These are phyloP conservation scores for Poeciliopsis turneri DNA, from an alignment of 2,797 vertebrate species.

Conservation along the genomic window DNA sequence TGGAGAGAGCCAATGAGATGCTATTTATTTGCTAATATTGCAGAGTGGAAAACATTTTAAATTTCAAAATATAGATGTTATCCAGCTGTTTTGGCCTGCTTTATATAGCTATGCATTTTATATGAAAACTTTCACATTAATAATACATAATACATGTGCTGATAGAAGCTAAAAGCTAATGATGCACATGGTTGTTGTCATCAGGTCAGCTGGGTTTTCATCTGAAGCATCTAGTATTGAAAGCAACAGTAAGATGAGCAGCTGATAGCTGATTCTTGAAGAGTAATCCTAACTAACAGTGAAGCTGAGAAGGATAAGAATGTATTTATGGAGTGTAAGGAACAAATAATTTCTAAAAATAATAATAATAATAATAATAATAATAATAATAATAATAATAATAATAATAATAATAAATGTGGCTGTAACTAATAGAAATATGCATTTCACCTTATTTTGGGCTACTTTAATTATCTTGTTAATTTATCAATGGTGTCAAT, in stretches of 20 bases:
- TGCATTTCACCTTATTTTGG: no score
- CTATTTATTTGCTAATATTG: no score
- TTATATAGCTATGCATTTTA: no score
- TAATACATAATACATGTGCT: background rate
- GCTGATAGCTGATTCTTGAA: background rate
- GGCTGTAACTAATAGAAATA: no score
- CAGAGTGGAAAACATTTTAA: background rate
- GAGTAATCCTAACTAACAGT: no score
- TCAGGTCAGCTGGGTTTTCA: background rate
- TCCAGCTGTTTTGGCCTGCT: background rate
- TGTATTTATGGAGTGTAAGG: background rate
- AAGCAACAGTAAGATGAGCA: background rate
- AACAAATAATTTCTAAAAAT: background rate
- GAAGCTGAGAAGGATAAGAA: background rate
- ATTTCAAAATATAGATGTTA: background rate
- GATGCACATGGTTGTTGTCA: background rate
- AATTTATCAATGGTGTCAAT: background rate
- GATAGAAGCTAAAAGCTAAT: background rate
- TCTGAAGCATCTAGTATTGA: background rate
- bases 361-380: no score
- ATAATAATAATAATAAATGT: no score
- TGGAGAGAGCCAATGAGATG: background rate
- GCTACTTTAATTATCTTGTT: no score
- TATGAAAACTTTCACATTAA: no score
- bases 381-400: no score